Base-by-base conservation (phyloP, 2,888 invertebrate genomes). In the Pandemis corylana region DNA sequence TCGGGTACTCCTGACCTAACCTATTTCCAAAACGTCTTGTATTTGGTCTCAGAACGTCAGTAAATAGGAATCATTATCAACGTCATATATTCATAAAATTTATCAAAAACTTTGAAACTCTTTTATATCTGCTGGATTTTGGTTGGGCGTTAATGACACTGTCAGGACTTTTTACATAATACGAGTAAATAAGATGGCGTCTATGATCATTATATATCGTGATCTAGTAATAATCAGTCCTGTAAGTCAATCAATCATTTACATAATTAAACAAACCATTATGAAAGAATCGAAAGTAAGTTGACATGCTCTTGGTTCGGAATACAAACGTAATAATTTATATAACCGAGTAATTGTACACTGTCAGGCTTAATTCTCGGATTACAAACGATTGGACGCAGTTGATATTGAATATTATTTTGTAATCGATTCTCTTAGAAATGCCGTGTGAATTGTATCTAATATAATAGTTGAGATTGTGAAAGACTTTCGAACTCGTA, bases 171-270 rank as follows among this genome's bases (percentile, higher is more conserved):
- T 28, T 28, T 28, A 28, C 28, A 2, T 28, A 28, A 28, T 2
- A 28, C 2, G 2, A 28, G 1, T n/a, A n/a, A n/a, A 28, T 2
- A 2, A 28, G 28, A 28, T 28, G 28, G 28, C 28, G 46, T 51
- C 51, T 51, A 51, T 15, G 41, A 65, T 36, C 36, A 62, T 62
- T 41, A 41, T 42, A 41, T 41, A 42, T 41, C 61, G 41, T 42
- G 41, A 42, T 56, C 15, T 62, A 41, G 9, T 62, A 36, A 13
- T 61, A 51, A 72, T 72, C 67, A 20, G 53, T 65, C 53, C 44
- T 3, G 41, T 42, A 71, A 59, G 61, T 76, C 79, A 78, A 84
- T 86, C 82, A 83, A 85, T 85, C 80, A 76, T 84, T 85, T 84
- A 84, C 78, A 83, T 84, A 83, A 81, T 79, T 81, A 78, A 81